These are phyloP conservation scores for Augochlora pura DNA, from an alignment of 1,140 invertebrate species.

Conservation along the genomic window DNA sequence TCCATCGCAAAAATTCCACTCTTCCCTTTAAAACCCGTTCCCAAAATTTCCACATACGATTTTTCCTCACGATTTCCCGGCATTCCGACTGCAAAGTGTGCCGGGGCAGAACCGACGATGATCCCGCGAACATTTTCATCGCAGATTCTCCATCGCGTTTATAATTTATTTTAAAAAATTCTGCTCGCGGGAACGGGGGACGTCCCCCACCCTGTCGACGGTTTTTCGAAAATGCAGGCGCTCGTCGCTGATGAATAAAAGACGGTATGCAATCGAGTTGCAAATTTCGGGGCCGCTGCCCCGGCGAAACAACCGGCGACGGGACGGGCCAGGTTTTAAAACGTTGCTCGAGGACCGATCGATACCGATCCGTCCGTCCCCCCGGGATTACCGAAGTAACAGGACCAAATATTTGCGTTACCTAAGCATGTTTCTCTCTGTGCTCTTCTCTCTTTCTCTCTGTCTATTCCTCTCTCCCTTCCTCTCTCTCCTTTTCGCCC, in stretches of 20 bases:
- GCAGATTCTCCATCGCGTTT: no score
- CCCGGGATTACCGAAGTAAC: slow-evolving; percentile 32
- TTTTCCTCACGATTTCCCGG: no score
- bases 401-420: slow-evolving; percentile 39
- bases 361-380: slow-evolving; percentile 8
- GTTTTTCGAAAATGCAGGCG: no score
- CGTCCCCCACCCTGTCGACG: no score
- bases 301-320: slow-evolving; percentile 27
- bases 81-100: no score
- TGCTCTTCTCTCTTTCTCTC: slow-evolving; percentile 13
- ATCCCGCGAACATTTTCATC: no score
- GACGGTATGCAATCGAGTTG: slow-evolving; percentile 58
- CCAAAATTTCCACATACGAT: no score
- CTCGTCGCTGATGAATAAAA: slow-evolving; percentile 51
- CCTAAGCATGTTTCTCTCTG: slow-evolving; percentile 38
- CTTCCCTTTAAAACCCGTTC: no score
- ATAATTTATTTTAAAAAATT: no score
- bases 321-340: neutral
- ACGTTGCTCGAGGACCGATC: neutral
- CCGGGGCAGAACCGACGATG: no score
- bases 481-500: slow-evolving; percentile 1
- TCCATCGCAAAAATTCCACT: no score
- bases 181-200: no score
- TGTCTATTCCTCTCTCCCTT: slow-evolving; percentile 4
- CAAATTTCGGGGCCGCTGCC: slow-evolving; percentile 48